These are phyloP conservation scores for Sinotaia quadrata DNA, from an alignment of 2,888 invertebrate genomes.

Conservation along the genomic window DNA sequence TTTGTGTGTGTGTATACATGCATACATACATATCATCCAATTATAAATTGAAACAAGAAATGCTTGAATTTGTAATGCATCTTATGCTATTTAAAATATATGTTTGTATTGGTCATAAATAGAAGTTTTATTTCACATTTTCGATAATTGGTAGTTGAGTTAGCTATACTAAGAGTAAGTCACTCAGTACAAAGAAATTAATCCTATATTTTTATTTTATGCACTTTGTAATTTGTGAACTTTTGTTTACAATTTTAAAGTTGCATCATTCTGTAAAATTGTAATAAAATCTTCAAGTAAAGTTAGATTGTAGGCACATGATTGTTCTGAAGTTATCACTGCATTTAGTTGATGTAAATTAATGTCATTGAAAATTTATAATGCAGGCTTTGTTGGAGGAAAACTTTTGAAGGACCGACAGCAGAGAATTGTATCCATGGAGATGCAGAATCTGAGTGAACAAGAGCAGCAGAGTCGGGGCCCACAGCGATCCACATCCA, in stretches of 20 bases:
- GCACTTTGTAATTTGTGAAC: too few relatives aligned
- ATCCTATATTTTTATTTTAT: too few relatives aligned
- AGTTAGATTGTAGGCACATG: too few relatives aligned
- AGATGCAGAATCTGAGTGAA: slow-evolving; percentile 53
- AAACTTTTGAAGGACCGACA: slow-evolving; percentile 50
- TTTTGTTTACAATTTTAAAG: too few relatives aligned
- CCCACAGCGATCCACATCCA: slow-evolving; percentile 36
- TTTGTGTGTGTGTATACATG: slow-evolving; percentile 1
- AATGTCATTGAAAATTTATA: too few relatives aligned
- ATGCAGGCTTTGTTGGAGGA: slow-evolving; percentile 54
- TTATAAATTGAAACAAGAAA: neutral
- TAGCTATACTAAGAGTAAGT: too few relatives aligned
- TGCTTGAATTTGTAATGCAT: neutral
- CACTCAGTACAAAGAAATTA: too few relatives aligned
- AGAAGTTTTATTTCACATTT: neutral
- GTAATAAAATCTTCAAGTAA: too few relatives aligned
- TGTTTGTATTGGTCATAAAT: neutral
- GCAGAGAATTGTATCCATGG: slow-evolving; percentile 47
- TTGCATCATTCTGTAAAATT: too few relatives aligned
- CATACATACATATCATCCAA: neutral
- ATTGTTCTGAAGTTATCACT: too few relatives aligned
- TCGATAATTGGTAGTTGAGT: too few relatives aligned
- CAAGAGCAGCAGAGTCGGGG: slow-evolving; percentile 54
- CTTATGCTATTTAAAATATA: neutral
- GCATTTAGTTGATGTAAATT: too few relatives aligned